Evolutionary conservation across 2,888 invertebrate genomes (phyloP), one percentile per base, ranked within the genome.

Genomic region (Drosophila mercatorum): DNA sequence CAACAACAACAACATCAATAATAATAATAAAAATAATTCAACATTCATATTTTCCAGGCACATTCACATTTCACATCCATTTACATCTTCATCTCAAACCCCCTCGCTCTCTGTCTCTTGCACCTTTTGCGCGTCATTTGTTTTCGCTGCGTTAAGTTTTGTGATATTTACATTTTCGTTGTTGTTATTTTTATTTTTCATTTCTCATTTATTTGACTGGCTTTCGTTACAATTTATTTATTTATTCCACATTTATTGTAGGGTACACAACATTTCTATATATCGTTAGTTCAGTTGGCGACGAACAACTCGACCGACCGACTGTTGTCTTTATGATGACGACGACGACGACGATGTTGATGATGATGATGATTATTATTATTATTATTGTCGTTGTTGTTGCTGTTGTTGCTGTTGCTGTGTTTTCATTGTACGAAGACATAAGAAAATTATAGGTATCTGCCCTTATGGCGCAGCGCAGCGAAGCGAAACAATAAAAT

Each of bases 401-500:
- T 57, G 66, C 6, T 59, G 66, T 65, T 65, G 66, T 44, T 63
- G 64, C 7, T 71, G 64, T 41, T 64, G 53, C 49, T 68, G 63
- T 52, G 72, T 81, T 84, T 87, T 76, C 86, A 89, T 78, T 86
- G 83, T 88, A 86, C 78, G 80, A 86, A 89, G 90, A 86, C 88
- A 88, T 76, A 90, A 88, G 87, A 90, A 89, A 89, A 89, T 89
- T 89, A 89, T 89, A 85, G 89, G 86, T 89, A 89, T 89, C 83
- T 85, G 90, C 89, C 89, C 90, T 89, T 89, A 84, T 86, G 89
- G 83, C 82, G 84, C 84, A 74, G 88, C 77, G 89, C 89, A 89
- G 76, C 90, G 89, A 84, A 89, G 90, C 89, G 89, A 80, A 90
- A 90, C 89, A 90, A 90, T 89, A 89, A 90, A 88, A 89, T 88